Base-by-base conservation (phyloP, 2,888 invertebrate genomes). In the Cryptocephalus moraei region DNA sequence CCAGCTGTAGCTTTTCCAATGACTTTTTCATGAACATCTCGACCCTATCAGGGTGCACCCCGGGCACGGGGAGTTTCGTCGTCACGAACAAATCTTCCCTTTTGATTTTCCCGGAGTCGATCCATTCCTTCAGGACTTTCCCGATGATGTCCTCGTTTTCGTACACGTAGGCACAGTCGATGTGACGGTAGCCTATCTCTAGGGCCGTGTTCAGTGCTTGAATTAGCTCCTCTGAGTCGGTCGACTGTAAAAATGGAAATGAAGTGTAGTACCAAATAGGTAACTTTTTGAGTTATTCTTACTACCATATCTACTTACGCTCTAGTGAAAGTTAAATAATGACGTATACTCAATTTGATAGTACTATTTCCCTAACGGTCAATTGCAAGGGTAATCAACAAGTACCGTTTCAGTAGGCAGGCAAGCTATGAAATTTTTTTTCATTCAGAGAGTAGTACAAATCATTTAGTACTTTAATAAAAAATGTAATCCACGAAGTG, bases 81-180 rank as follows among this genome's bases (percentile, higher is more conserved):
- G 84, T 84, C 38, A 91, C 76, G 64, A 87, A 91, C 0, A 91
- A 68, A 31, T 91, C 86, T 39, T 86, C 85, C 56, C 90, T 75
- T 58, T 75, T 82, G 1, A 80, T 62, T 59, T 78, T 78, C 43
- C 84, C 81, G 6, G 76, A 75, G 39, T 77, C 76, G 33, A 89
- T 69, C 82, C 86, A 85, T 52, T 77, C 75, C 56, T 79, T 76
- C 0, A 91, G 70, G 1, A 84, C 82, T 33, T 77, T 75, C 1
- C 90, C 90, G 52, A 91, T 78, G 1, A 77, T 75, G 1, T 73
- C 73, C 62, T 91, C 90, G 61, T 90, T 91, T 53, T 79, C 73
- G 62, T 91, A 90, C 3, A 77, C 81, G 6, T 79, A 75, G 0
- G 90, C 89, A 0, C 86, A 79, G 66, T 91, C 90, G 51, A 91